Percentiles rank a stretch among this genome's conserved stretches.
phyloP scores from a whole-genome alignment of 2,113 vertebrate genomes.

The Okapia johnstoni region DNA sequence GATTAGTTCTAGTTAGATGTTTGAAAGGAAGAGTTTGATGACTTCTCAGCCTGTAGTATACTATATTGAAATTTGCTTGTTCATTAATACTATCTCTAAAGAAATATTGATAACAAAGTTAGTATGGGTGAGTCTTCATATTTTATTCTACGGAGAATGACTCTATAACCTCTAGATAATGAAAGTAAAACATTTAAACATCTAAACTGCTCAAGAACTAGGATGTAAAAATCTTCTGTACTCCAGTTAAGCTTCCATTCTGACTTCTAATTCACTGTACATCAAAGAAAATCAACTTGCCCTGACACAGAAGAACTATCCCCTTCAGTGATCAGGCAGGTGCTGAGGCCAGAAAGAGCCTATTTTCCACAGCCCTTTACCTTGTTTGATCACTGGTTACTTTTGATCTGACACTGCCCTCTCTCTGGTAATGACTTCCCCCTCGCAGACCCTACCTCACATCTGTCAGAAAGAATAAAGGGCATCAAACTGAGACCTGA shows the following conservation, averaged over 20 bases:
- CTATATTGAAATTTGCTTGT: neutral
- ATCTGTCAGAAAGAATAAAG: constrained; percentile 90
- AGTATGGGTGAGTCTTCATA: neutral
- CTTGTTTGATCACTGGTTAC: constrained; percentile 86
- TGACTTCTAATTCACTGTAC: constrained; percentile 74
- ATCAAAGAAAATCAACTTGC: constrained; percentile 84
- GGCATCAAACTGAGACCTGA: constrained; percentile 85
- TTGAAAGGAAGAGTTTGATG: neutral
- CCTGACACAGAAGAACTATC: constrained; percentile 81
- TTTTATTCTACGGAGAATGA: constrained; percentile 15
- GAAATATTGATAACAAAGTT: neutral
- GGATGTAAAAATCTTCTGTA: constrained; percentile 77
- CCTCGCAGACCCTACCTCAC: constrained; percentile 81
- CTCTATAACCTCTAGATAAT: constrained; percentile 20
- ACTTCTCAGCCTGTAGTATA: neutral
- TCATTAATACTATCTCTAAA: neutral
- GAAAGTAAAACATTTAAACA: constrained; percentile 57
- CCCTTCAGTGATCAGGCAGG: constrained; percentile 82
- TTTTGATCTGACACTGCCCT: constrained; percentile 88
- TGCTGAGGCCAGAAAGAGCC: constrained; percentile 84
- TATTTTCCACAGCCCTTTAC: constrained; percentile 83
- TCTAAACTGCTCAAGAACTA: constrained; percentile 68
- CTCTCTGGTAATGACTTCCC: constrained; percentile 85
- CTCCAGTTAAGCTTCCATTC: constrained; percentile 73
- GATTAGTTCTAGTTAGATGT: neutral